Percentiles rank a stretch among this genome's conserved stretches.
These are phyloP conservation scores for Pseudolaguvia tuberculata DNA, from an alignment of 2,113 vertebrate species.

Conservation along the genomic window DNA sequence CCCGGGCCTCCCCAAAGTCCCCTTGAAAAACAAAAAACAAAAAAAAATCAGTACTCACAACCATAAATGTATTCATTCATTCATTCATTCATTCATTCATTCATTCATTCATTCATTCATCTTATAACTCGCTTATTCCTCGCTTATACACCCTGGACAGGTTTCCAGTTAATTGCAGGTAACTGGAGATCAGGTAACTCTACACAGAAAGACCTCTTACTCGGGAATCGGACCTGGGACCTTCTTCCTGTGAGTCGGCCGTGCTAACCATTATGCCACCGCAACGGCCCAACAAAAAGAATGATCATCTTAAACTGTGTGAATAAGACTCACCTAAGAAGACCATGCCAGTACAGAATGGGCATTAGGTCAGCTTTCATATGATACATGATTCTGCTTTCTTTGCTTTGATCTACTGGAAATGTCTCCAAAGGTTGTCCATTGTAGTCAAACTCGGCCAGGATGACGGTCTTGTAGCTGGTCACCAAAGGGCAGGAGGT, in stretches of 20 bases:
- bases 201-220: too few species aligned
- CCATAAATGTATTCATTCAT: too few species aligned
- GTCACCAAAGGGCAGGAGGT: conserved; percentile 94
- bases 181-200: too few species aligned
- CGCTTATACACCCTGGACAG: too few species aligned
- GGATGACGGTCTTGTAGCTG: conserved; percentile 83
- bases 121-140: too few species aligned
- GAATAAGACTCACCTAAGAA: conserved; percentile 78
- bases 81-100: too few species aligned
- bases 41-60: background rate
- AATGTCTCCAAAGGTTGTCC: conserved; percentile 88
- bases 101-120: too few species aligned
- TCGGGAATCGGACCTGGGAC: too few species aligned
- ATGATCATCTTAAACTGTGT: background rate
- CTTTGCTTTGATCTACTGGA: conserved; percentile 92
- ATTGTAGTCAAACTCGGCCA: conserved; percentile 91
- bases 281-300: background rate
- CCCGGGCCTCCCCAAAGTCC: conserved; percentile 93
- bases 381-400: conserved; percentile 82
- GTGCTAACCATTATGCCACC: too few species aligned
- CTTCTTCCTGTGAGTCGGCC: too few species aligned
- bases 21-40: conserved; percentile 61
- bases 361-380: conserved; percentile 97
- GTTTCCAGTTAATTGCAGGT: too few species aligned
- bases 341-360: conserved; percentile 85